A percentile compares a stretch with the other conserved stretches of the same genome.
Conservation (phyloP, 2,797 vertebrate species). For the Microctenopoma steveboyesi region DNA sequence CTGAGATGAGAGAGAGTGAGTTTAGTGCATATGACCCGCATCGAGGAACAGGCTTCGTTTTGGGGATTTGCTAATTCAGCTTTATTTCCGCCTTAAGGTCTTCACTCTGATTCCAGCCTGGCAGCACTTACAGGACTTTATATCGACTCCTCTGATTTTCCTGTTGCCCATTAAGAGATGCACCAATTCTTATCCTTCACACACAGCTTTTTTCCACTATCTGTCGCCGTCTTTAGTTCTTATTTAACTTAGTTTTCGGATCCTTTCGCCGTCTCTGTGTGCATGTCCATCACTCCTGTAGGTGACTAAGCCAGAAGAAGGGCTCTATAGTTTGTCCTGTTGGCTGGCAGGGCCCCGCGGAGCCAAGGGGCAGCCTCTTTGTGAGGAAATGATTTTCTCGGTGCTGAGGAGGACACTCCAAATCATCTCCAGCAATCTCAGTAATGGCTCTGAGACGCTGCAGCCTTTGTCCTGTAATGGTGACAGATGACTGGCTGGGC, state of each 20-base stretch:
- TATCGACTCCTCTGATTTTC: slow-evolving; percentile 30
- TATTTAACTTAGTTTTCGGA: slow-evolving; percentile 23
- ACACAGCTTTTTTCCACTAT: not conserved
- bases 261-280: slow-evolving; percentile 2
- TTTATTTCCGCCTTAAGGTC: slow-evolving; percentile 18
- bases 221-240: slow-evolving; percentile 22
- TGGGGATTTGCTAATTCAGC: slow-evolving; percentile 49
- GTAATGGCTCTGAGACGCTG: slow-evolving; percentile 86
- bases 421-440: slow-evolving; percentile 89
- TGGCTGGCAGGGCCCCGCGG: slow-evolving; percentile 60
- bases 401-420: slow-evolving; percentile 85
- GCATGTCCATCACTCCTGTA: slow-evolving; percentile 44
- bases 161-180: slow-evolving; percentile 40
- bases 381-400: slow-evolving; percentile 85
- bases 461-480: slow-evolving; percentile 85
- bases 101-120: slow-evolving; percentile 29
- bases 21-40: slow-evolving; percentile 33
- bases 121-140: slow-evolving; percentile 25
- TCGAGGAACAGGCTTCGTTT: slow-evolving; percentile 13
- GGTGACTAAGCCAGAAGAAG: slow-evolving; percentile 30
- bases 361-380: slow-evolving; percentile 71
- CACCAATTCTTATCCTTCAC: slow-evolving; percentile 23
- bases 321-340: slow-evolving; percentile 60
- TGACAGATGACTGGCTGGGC: slow-evolving; percentile 82
- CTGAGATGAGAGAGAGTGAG: slow-evolving; percentile 16